Evolutionary conservation across 2,888 invertebrate species (phyloP).

Genomic region (Spialia ferax): DNA sequence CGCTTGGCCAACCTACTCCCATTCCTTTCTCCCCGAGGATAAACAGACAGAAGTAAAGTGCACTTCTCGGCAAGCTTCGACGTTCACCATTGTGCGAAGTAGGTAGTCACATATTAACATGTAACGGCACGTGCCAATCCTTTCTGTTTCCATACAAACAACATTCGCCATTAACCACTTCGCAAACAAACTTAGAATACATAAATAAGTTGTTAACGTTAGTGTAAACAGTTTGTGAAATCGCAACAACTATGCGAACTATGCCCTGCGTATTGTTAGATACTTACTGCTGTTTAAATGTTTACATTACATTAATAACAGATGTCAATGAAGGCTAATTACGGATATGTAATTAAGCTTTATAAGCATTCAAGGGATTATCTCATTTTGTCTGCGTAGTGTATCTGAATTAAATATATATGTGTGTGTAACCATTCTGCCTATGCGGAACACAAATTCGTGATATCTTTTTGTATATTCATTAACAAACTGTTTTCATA

Average conservation of each 20-base stretch:
- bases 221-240: conserved; percentile 26
- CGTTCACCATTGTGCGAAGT: conserved; percentile 11
- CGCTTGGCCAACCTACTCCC: background rate
- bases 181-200: conserved; percentile 26
- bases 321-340: background rate
- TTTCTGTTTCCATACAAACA: conserved; percentile 27
- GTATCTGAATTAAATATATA: background rate
- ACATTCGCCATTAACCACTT: conserved; percentile 15
- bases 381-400: background rate
- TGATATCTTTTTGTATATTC: no score
- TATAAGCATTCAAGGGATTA: background rate
- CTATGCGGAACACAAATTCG: no score
- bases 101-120: conserved; percentile 7
- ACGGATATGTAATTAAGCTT: background rate
- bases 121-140: conserved; percentile 26
- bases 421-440: no score
- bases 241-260: background rate
- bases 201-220: conserved; percentile 30
- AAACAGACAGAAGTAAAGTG: background rate
- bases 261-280: background rate
- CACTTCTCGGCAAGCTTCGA: background rate
- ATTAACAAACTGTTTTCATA: no score
- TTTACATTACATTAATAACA: background rate
- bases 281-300: background rate
- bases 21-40: background rate